Percentiles rank a stretch among this genome's conserved stretches.
phyloP scores from a whole-genome alignment of 2,113 vertebrate species.

The Hypanus sabinus region DNA sequence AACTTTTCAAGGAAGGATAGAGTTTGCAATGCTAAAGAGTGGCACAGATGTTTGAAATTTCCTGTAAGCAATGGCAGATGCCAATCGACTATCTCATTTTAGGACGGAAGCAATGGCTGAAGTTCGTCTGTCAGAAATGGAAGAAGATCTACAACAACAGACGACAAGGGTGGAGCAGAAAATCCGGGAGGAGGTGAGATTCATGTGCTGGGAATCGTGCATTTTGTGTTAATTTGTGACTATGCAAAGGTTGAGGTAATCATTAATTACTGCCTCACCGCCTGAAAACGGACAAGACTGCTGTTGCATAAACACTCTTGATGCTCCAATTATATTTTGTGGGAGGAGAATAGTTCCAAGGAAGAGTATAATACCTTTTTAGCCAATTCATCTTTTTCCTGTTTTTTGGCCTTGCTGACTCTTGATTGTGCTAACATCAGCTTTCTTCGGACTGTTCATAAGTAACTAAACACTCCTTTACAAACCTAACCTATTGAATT shows the following conservation, averaged over 20 bases:
- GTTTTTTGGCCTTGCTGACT: not conserved
- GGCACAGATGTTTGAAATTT: not conserved
- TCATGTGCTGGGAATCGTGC: not conserved
- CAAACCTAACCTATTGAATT: not conserved
- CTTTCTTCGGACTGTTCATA: not conserved
- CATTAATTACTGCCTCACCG: not conserved
- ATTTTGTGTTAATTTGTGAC: not conserved
- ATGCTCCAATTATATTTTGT: not conserved
- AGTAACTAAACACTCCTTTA: not conserved
- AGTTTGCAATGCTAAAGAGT: not conserved
- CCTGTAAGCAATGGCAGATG: not conserved
- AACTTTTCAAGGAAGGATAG: not conserved
- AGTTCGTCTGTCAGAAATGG: conserved; percentile 56
- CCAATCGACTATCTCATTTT: conserved; percentile 1
- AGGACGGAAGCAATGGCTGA: conserved; percentile 58
- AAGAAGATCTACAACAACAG: conserved; percentile 61
- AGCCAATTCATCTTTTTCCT: not conserved
- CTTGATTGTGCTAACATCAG: not conserved
- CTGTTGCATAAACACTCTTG: too few relatives aligned
- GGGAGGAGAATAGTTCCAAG: not conserved
- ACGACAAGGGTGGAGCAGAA: conserved; percentile 50
- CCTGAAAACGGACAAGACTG: not conserved
- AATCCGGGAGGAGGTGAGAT: conserved; percentile 56
- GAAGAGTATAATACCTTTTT: not conserved
- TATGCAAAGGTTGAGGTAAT: not conserved